Percentiles rank a stretch among this genome's conserved stretches.
phyloP scores from a whole-genome alignment of 1,140 invertebrate species.

The Bombus pyrosoma region DNA sequence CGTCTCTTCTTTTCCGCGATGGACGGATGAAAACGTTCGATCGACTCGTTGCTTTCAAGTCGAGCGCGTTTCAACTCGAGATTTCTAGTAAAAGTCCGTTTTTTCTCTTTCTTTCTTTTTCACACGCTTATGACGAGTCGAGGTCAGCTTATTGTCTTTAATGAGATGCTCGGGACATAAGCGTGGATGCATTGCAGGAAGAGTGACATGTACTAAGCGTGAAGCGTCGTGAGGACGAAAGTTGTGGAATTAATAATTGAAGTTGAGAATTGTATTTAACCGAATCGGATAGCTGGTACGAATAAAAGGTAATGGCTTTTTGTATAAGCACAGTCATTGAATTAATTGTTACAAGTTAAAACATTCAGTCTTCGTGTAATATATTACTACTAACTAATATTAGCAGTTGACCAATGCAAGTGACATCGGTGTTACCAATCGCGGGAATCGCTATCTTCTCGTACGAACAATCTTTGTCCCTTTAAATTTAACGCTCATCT shows the following conservation, averaged over 20 bases:
- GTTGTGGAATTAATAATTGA: neutral
- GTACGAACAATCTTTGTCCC: neutral
- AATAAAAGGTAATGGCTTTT: neutral
- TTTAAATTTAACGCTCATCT: neutral
- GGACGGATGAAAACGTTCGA: neutral
- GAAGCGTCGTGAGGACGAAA: neutral
- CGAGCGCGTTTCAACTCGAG: neutral
- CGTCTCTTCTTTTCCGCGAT: slow-evolving; percentile 12
- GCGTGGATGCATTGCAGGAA: neutral
- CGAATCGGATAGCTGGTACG: neutral
- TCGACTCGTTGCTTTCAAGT: neutral
- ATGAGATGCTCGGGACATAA: neutral
- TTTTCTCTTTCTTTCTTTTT: neutral
- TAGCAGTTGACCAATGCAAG: too few relatives aligned
- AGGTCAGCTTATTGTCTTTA: slow-evolving; percentile 23
- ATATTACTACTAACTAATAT: too few relatives aligned
- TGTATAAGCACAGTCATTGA: neutral
- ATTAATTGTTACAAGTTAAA: neutral
- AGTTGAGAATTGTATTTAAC: neutral
- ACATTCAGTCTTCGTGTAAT: too few relatives aligned
- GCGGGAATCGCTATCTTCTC: too few relatives aligned
- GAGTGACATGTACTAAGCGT: neutral
- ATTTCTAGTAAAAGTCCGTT: neutral
- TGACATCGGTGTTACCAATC: too few relatives aligned
- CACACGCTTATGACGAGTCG: neutral